phyloP scores from a whole-genome alignment of 1,140 invertebrate genomes.

The Venustaconcha ellipsiformis region DNA sequence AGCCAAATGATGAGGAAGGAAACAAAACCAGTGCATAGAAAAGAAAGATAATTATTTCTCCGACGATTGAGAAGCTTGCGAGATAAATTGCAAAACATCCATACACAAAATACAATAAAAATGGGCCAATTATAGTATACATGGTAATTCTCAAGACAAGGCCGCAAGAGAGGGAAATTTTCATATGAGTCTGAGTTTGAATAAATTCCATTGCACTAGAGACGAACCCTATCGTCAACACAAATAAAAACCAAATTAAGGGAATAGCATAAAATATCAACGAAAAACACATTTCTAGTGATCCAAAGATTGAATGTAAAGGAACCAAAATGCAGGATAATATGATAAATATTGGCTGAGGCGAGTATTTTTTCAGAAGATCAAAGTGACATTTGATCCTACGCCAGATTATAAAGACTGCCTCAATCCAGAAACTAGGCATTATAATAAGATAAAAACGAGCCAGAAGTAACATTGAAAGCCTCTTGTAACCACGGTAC shows the following conservation, averaged over 20 bases:
- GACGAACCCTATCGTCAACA: neutral
- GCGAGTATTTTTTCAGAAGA: no score
- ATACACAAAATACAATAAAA: slow-evolving; percentile 11
- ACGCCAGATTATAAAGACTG: no score
- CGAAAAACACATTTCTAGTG: neutral
- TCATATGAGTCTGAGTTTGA: neutral
- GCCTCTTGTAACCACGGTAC: neutral
- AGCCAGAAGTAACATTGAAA: neutral
- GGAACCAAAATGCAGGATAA: neutral
- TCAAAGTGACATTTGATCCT: no score
- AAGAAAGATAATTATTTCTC: slow-evolving; percentile 3
- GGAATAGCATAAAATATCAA: slow-evolving; percentile 8
- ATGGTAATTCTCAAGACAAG: neutral
- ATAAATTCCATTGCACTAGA: neutral
- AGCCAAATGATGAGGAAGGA: slow-evolving; percentile 14
- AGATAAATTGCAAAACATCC: slow-evolving; percentile 7
- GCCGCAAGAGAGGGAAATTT: neutral
- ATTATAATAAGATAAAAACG: slow-evolving; percentile 1
- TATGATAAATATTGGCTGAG: no score
- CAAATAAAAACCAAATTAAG: neutral
- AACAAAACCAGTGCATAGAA: slow-evolving; percentile 11
- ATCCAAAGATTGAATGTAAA: neutral
- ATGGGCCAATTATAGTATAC: neutral
- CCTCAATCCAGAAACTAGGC: slow-evolving; percentile 8
- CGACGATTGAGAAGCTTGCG: neutral